Evolutionary conservation across 1,140 invertebrate genomes (phyloP), one percentile per base, ranked within the genome.

Genomic region (Cryptotermes secundus): DNA sequence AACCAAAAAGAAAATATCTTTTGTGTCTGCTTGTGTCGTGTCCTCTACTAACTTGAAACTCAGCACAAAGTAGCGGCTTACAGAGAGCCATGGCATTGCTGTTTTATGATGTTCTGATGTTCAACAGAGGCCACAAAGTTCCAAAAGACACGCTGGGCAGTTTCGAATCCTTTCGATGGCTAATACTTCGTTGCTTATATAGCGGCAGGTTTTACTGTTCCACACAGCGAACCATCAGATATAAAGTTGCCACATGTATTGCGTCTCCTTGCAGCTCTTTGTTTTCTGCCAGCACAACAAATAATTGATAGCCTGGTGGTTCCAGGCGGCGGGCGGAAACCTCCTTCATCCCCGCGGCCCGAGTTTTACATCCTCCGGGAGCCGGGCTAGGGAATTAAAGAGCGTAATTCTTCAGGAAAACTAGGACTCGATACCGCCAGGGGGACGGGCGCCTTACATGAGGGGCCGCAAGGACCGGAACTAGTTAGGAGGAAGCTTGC

Each of bases 321-420:
- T 65, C n/a, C 59, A 65, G 2, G 59, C 59, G n/a, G 6, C n/a
- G 59, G n/a, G 12, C 12, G 22, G 59, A n/a, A 65, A 65, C 22
- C 59, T 65, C 26, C 26, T 14, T 14, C 22, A 7, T 12, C 26
- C 59, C 59, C 22, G 59, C 24, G 59, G n/a, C 26, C 59, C 26
- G 59, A 65, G 59, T 65, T 65, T 65, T 65, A 65, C 59, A 65
- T 14, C 59, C 59, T 65, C 59, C 59, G 59, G 59, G 59, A 65
- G 26, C 26, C 59, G n/a, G 26, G 59, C 22, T 31, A n/a, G 59
- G 59, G 59, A 65, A 65, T 65, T 65, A 65, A 14, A 65, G n/a
- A n/a, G 59, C 59, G 59, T 65, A 65, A 65, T 65, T 65, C 59
- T 65, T 65, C 59, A n/a, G 59, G 59, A 65, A 65, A 65, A 26